These are phyloP conservation scores for Crenuchus spilurus DNA, from an alignment of 2,797 vertebrate species.

Conservation along the genomic window DNA sequence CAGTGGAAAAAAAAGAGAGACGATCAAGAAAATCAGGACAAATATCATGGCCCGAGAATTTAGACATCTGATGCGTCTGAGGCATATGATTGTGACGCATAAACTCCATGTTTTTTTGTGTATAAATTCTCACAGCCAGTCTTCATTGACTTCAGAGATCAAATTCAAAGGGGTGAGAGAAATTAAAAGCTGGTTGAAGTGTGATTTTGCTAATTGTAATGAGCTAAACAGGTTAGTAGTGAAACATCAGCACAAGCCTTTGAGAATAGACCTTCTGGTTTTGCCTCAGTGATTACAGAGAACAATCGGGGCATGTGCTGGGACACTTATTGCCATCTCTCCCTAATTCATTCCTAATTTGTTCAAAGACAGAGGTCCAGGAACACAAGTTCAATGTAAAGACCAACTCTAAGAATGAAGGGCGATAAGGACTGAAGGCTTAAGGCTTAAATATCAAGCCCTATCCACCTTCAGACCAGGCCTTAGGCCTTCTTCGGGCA, in stretches of 20 bases:
- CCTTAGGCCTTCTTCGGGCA: slow-evolving; percentile 30
- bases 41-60: slow-evolving; percentile 41
- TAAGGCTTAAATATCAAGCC: slow-evolving; percentile 58
- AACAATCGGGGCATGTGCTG: slow-evolving; percentile 37
- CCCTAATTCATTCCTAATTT: slow-evolving; percentile 35
- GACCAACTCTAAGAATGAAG: slow-evolving; percentile 26
- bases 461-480: slow-evolving; percentile 24
- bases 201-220: slow-evolving; percentile 7
- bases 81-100: slow-evolving; percentile 46
- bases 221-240: not conserved
- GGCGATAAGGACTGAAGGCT: slow-evolving; percentile 24
- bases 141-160: slow-evolving; percentile 29
- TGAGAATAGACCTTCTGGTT: not conserved
- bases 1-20: slow-evolving; percentile 51
- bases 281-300: slow-evolving; percentile 7
- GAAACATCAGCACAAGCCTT: slow-evolving; percentile 15
- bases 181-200: not conserved
- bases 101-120: slow-evolving; percentile 20
- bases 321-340: slow-evolving; percentile 49
- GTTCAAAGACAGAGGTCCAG: slow-evolving; percentile 36
- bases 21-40: slow-evolving; percentile 35
- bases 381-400: slow-evolving; percentile 7
- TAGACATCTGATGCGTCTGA: slow-evolving; percentile 37
- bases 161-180: not conserved
- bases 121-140: slow-evolving; percentile 44